Percentiles rank a stretch among this genome's conserved stretches.
Conservation (phyloP, 2,797 vertebrate genomes). For the Pipistrellus kuhlii region DNA sequence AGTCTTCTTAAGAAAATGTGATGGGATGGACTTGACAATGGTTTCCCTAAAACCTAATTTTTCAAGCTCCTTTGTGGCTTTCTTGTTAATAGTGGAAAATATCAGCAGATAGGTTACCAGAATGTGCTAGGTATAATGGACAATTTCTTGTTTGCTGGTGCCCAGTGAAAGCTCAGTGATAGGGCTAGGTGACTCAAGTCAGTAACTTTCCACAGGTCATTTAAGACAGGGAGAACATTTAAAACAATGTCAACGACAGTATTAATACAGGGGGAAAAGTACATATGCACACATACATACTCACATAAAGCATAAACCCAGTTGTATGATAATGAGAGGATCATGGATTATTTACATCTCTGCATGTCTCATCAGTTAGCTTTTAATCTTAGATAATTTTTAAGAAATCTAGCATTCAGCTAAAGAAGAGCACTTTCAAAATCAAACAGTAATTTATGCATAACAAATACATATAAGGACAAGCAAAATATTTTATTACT, state of each 20-base stretch:
- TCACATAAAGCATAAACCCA: neutral
- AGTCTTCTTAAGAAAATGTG: neutral
- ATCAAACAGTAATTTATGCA: neutral
- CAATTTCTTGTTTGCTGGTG: neutral
- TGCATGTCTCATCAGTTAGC: neutral
- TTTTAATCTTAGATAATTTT: neutral
- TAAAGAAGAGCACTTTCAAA: neutral
- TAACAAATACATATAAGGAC: neutral
- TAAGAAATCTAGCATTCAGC: neutral
- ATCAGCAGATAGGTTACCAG: neutral
- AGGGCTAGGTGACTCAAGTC: neutral
- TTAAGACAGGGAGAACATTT: neutral
- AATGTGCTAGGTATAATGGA: neutral
- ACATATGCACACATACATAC: neutral
- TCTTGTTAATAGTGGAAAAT: neutral
- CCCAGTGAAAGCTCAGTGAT: neutral
- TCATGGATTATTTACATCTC: neutral
- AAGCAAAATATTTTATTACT: neutral
- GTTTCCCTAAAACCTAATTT: neutral
- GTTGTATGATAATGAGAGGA: neutral
- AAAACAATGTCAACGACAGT: neutral
- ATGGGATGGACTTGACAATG: neutral
- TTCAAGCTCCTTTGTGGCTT: neutral
- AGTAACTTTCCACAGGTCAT: neutral
- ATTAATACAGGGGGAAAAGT: neutral